Evolutionary conservation across 2,113 vertebrate genomes (phyloP).

Genomic region (Pitta sordida): DNA sequence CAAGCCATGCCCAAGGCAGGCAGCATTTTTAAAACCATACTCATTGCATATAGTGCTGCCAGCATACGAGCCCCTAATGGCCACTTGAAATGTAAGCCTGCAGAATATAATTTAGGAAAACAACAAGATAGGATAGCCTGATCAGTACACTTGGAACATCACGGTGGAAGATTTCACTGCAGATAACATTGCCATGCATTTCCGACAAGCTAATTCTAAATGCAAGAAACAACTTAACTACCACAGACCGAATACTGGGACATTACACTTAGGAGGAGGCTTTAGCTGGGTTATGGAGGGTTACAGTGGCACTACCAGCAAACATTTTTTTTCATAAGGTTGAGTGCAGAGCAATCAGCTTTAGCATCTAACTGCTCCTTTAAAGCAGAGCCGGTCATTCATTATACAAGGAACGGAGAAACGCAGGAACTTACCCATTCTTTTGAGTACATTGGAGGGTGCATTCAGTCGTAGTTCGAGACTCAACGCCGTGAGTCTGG

Average conservation of each 20-base stretch:
- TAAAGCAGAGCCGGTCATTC: slow-evolving; percentile 45
- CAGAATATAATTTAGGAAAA: slow-evolving; percentile 86
- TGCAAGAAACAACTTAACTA: slow-evolving; percentile 53
- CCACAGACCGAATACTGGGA: slow-evolving; percentile 35
- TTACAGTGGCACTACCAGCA: slow-evolving; percentile 27
- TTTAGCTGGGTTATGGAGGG: slow-evolving; percentile 23
- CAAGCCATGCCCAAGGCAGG: slow-evolving; percentile 96
- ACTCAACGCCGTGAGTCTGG: slow-evolving; percentile 90
- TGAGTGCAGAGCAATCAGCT: slow-evolving; percentile 28
- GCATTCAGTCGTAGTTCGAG: slow-evolving; percentile 99
- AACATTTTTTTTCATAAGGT: slow-evolving; percentile 42
- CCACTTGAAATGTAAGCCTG: slow-evolving; percentile 99
- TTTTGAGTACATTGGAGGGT: slow-evolving; percentile 99
- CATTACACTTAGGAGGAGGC: slow-evolving; percentile 25
- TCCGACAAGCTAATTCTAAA: slow-evolving; percentile 67
- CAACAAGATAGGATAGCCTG: slow-evolving; percentile 81
- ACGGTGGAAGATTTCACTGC: slow-evolving; percentile 75
- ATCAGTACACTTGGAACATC: slow-evolving; percentile 73
- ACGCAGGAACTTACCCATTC: slow-evolving; percentile 97
- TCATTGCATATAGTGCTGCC: slow-evolving; percentile 97
- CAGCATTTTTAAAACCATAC: slow-evolving; percentile 96
- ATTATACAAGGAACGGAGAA: slow-evolving; percentile 70
- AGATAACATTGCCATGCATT: slow-evolving; percentile 75
- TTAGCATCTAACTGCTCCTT: slow-evolving; percentile 32
- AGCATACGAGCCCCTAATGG: slow-evolving; percentile 99